phyloP scores from a whole-genome alignment of 2,113 vertebrate genomes.

The Sceloporus undulatus region DNA sequence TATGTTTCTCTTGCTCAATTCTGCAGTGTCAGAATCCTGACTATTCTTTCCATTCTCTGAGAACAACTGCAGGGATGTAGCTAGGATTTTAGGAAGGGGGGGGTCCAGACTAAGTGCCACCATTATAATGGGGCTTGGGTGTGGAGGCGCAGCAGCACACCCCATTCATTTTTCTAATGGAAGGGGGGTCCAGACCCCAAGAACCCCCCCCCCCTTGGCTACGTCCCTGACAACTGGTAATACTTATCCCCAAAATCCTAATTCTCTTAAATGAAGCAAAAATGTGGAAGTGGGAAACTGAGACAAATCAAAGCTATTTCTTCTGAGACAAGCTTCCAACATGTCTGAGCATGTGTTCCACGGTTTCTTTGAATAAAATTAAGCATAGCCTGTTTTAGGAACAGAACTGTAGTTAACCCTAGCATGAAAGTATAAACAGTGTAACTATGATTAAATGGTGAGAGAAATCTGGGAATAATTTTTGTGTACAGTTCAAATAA shows the following conservation, averaged over 20 bases:
- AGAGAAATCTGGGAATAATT: background rate
- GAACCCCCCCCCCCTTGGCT: too few relatives aligned
- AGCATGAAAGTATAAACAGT: background rate
- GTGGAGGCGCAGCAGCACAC: too few relatives aligned
- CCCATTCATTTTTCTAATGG: too few relatives aligned
- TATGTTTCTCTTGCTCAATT: constrained; percentile 2
- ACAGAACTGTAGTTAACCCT: background rate
- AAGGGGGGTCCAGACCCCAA: too few relatives aligned
- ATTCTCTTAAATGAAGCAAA: constrained; percentile 16
- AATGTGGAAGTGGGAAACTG: constrained; percentile 4
- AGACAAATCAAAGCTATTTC: constrained; percentile 4
- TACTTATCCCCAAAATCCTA: background rate
- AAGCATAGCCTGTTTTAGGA: constrained; percentile 14
- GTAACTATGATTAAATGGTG: background rate
- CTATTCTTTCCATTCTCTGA: constrained; percentile 23
- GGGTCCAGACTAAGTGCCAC: too few relatives aligned
- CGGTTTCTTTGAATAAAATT: background rate
- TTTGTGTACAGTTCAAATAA: background rate
- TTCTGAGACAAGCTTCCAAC: constrained; percentile 20
- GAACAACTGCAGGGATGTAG: background rate
- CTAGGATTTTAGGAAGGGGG: too few relatives aligned
- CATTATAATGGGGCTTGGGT: too few relatives aligned
- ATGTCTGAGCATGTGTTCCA: background rate
- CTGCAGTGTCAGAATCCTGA: background rate
- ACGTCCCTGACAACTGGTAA: background rate